Percentiles rank a stretch among this genome's conserved stretches.
These are phyloP conservation scores for Crenichthys baileyi DNA, from an alignment of 2,797 vertebrate species.

Conservation along the genomic window DNA sequence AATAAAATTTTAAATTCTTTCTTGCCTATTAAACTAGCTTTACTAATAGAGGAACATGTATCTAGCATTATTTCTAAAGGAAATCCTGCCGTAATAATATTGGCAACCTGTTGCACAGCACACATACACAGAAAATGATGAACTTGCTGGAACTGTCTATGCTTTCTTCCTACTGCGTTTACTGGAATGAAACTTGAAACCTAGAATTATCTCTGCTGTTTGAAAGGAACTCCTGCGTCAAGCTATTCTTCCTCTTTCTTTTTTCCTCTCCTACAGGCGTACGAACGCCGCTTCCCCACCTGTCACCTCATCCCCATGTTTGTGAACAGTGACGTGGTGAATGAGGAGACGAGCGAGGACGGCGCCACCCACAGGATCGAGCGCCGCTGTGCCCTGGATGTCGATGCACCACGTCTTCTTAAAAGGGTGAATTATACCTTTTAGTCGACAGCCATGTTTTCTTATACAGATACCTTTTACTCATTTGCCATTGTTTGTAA, in stretches of 20 bases:
- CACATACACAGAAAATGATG: background rate
- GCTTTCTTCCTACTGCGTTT: background rate
- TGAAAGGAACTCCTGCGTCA: background rate
- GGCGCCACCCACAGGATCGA: constrained; percentile 84
- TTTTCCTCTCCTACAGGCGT: constrained; percentile 82
- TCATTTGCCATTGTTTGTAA: background rate
- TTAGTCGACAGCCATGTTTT: background rate
- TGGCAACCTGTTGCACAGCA: no score
- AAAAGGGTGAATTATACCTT: constrained; percentile 85
- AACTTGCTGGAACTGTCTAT: background rate
- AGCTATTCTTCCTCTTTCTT: background rate
- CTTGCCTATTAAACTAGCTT: background rate
- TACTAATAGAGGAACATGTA: background rate
- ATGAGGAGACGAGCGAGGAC: constrained; percentile 89
- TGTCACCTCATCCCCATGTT: constrained; percentile 98
- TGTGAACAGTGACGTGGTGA: constrained; percentile 91
- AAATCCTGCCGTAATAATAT: background rate
- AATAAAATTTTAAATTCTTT: background rate
- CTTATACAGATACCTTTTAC: background rate
- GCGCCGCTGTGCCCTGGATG: constrained; percentile 95
- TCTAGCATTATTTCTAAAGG: background rate
- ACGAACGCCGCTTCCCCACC: constrained; percentile 94
- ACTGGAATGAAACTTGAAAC: constrained; percentile 7
- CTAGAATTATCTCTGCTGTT: background rate
- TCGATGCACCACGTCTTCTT: constrained; percentile 92